phyloP scores from a whole-genome alignment of 2,797 vertebrate species.

The Saxicola maurus region DNA sequence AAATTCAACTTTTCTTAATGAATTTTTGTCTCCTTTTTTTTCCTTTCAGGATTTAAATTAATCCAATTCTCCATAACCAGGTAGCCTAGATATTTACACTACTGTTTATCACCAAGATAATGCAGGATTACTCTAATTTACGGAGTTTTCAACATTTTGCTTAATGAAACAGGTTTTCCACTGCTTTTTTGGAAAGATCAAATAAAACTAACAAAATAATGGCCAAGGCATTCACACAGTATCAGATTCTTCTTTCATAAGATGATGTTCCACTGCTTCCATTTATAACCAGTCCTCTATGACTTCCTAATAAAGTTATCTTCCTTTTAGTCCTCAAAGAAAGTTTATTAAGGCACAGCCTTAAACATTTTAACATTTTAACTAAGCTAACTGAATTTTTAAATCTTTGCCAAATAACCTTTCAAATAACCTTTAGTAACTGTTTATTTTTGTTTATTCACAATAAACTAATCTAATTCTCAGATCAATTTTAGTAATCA shows the following conservation, averaged over 20 bases:
- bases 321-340: background rate
- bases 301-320: background rate
- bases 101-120: background rate
- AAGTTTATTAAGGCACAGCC: background rate
- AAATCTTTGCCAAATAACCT: background rate
- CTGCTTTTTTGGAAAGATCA: background rate
- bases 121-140: background rate
- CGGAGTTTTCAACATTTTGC: background rate
- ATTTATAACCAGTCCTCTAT: background rate
- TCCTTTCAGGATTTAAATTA: background rate
- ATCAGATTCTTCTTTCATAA: background rate
- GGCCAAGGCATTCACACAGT: background rate
- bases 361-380: background rate
- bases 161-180: background rate
- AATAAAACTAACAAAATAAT: background rate
- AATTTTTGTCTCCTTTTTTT: accelerated
- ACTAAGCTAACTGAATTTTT: background rate
- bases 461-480: background rate
- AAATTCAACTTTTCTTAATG: background rate
- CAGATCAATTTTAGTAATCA: background rate
- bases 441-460: background rate
- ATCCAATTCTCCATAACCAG: background rate
- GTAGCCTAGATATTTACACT: background rate
- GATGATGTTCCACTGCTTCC: background rate
- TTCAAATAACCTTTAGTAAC: background rate